Evolutionary conservation across 2,888 invertebrate species (phyloP).

Genomic region (Drosophila prostipennis): DNA sequence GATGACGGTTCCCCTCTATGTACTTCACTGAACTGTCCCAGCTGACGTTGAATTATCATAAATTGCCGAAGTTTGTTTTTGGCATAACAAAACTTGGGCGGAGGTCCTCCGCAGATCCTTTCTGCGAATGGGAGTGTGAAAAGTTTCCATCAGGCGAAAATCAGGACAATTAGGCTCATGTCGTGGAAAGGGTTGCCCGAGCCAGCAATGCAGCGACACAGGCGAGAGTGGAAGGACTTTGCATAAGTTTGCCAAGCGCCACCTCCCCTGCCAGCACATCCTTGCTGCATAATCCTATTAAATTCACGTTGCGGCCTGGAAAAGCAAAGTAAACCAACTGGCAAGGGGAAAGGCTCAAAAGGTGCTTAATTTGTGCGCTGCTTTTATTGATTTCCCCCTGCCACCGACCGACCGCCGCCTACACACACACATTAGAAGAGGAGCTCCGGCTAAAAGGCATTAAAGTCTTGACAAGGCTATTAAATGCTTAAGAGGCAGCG

Average conservation of each 20-base stretch:
- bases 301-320: constrained; percentile 66
- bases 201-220: constrained; percentile 59
- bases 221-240: constrained; percentile 49
- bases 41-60: constrained; percentile 83
- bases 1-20: constrained; percentile 63
- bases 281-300: constrained; percentile 80
- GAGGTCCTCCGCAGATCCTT: not conserved
- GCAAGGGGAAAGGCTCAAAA: constrained; percentile 44
- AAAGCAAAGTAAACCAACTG: constrained; percentile 45
- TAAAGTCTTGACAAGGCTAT: constrained; percentile 81
- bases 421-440: constrained; percentile 56
- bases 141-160: constrained; percentile 75
- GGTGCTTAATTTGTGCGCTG: constrained; percentile 74
- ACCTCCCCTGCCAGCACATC: constrained; percentile 31
- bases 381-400: constrained; percentile 75
- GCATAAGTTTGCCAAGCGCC: constrained; percentile 67
- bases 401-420: not conserved
- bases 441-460: constrained; percentile 70
- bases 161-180: constrained; percentile 73
- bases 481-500: constrained; percentile 80
- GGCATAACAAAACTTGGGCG: constrained; percentile 70
- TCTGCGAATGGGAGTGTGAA: constrained; percentile 34
- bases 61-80: constrained; percentile 81
- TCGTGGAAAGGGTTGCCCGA: constrained; percentile 23
- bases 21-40: constrained; percentile 78